Conservation (phyloP, 2,113 vertebrate species). For the Otolemur garnettii region DNA sequence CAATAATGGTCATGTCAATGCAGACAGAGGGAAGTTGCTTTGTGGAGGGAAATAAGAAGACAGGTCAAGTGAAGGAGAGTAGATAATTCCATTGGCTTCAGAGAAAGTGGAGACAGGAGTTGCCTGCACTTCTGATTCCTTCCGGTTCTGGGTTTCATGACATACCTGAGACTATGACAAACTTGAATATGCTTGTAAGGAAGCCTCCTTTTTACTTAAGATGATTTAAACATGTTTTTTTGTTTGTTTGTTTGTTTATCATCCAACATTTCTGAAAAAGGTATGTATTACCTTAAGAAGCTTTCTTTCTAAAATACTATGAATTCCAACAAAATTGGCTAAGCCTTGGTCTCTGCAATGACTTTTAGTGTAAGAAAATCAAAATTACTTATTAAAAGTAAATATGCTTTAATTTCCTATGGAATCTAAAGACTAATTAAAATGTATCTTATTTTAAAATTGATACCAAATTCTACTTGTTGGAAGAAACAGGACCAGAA, state of each 20-base stretch:
- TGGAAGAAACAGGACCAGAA: conserved; percentile 4
- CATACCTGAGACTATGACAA: not conserved
- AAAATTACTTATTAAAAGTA: conserved; percentile 68
- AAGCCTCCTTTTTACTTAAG: not conserved
- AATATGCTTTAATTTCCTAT: conserved; percentile 62
- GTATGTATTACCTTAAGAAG: conserved; percentile 7
- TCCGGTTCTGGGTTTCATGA: not conserved
- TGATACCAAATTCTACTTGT: conserved; percentile 45
- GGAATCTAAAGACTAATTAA: conserved; percentile 68
- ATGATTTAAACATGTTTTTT: not conserved
- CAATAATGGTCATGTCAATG: not conserved
- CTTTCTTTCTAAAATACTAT: not conserved
- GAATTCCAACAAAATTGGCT: conserved; percentile 32
- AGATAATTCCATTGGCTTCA: not conserved
- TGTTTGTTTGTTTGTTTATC: conserved; percentile 7
- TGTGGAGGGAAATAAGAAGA: not conserved
- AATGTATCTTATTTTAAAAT: conserved; percentile 42
- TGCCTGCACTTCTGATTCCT: not conserved
- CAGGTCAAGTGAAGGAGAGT: not conserved
- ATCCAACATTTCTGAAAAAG: not conserved
- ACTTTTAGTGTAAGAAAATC: conserved; percentile 60
- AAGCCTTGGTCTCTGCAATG: conserved; percentile 48
- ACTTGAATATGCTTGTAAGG: not conserved
- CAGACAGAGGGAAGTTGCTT: not conserved
- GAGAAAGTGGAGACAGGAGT: not conserved